Base-by-base conservation (phyloP, 37 sponge, comb jelly and placozoan genomes). In the Chondrilla cf. caribensis region DNA sequence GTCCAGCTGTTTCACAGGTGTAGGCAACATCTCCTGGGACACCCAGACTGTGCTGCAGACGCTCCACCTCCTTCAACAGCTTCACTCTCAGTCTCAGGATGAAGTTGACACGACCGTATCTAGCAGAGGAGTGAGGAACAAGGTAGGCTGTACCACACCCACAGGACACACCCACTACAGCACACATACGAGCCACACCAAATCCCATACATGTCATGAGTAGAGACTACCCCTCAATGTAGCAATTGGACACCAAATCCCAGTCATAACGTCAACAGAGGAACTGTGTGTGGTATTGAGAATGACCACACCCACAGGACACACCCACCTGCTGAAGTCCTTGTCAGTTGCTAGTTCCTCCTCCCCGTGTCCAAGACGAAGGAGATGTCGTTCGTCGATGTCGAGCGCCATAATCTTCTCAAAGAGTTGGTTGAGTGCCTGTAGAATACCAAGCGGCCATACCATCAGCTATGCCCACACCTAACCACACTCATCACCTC, bases 391-490 rank as follows among this genome's bases (percentile, higher is more conserved):
- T 81, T 98, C 97, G 37, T 98, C 99, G 80, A 98, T 98, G 73
- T 98, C 99, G 64, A 98, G 81, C 36, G 82, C 82, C 89, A 98
- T 95, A 58, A 98, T 98, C 90, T 98, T 98, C 91, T 98, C 97
- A 90, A 98, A 98, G 80, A 98, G 85, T 82, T 98, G 97, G 70
- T 89, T 89, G 41, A 89, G 89, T 25, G 88, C 88, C 85, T 84
- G 22, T 9, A 26, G 28, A 42, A 76, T 18, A 81, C 17, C 17
- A 55, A 55, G 17, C 11, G 58, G 47, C 24, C 3, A 62, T 60
- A 38, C 36, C 22, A 19, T 54, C 60, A 79, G 22, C 21, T 2
- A 8, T 17, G 29, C 26, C 2, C 37, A 54, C 25, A 79, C n/a
- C 36, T 6, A 22, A 41, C 29, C 28, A 4, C 2, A 2, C 3